Conservation (phyloP, 1,140 invertebrate genomes). For the Myzus persicae region DNA sequence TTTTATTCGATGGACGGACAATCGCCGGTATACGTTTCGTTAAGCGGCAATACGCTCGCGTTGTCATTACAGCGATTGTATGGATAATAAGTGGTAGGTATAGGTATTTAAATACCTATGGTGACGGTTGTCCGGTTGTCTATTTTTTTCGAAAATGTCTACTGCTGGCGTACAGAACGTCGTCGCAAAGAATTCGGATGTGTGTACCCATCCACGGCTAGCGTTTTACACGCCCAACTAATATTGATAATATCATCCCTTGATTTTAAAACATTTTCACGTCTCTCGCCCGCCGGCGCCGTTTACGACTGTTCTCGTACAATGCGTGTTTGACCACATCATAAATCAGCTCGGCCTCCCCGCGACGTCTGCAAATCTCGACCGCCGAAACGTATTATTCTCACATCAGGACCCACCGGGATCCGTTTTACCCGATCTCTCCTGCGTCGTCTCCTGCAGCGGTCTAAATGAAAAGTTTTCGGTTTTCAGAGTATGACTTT, state of each 20-base stretch:
- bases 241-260: neutral
- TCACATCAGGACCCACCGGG: neutral
- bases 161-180: neutral
- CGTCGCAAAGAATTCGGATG: neutral
- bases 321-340: neutral
- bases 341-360: neutral
- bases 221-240: neutral
- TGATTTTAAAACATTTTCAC: neutral
- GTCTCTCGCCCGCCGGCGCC: neutral
- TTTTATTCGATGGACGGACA: neutral
- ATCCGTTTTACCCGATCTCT: neutral
- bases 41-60: neutral
- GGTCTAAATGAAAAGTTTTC: neutral
- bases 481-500: neutral
- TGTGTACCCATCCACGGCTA: too few relatives aligned
- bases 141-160: neutral
- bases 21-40: neutral
- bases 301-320: neutral
- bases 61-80: neutral
- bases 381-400: neutral
- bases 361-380: neutral
- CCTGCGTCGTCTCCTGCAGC: neutral
- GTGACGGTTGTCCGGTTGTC: neutral
- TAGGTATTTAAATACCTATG: neutral
- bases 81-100: neutral